Evolutionary conservation across 1,140 invertebrate species (phyloP), one percentile per base, ranked within the genome.

Genomic region (Holcopasites calliopsidis): DNA sequence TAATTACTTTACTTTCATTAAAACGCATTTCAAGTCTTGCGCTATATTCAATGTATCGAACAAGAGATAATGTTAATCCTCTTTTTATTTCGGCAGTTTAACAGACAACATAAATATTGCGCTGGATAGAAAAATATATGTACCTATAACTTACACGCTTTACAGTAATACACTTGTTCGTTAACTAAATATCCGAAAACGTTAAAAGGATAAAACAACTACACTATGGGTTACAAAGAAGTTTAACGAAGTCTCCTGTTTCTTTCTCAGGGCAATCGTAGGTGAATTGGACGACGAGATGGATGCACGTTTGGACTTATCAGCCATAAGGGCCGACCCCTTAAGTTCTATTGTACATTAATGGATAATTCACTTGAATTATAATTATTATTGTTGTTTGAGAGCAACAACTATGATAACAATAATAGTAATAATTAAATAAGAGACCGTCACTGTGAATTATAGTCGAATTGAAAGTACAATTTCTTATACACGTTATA

Each of bases 261-360:
- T 79, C 84, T 60, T 76, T 92, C 93, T 84, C 88, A 96, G 95
- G 58, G 97, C 97, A 35, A 94, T 98, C 64, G 95, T 99, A 76
- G 97, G 97, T 70, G 95, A 98, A 92, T 94, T 99, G 80, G 97
- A 98, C 90, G 97, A 99, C 90, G 96, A 96, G 80, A 93, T 97
- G 77, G 97, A 99, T 90, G 95, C 95, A 74, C 92, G 95, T 88
- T 88, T 98, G 83, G 97, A 98, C 90, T 93, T 98, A 80, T 93
- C 94, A 26, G 95, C 94, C 80, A 97, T 98, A 76, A 94, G 96
- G 92, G 97, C 97, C 38, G 97, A 99, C 91, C 97, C 97, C 21
- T 91, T 99, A 73, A 96, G 96, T 89, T 93, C 96, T 70, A 96
- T 98, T 81, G 93, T 95, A 73, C 97, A 98, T 93, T 98, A 86